Conservation (phyloP, 2,888 invertebrate genomes). For the Plusia festucae region DNA sequence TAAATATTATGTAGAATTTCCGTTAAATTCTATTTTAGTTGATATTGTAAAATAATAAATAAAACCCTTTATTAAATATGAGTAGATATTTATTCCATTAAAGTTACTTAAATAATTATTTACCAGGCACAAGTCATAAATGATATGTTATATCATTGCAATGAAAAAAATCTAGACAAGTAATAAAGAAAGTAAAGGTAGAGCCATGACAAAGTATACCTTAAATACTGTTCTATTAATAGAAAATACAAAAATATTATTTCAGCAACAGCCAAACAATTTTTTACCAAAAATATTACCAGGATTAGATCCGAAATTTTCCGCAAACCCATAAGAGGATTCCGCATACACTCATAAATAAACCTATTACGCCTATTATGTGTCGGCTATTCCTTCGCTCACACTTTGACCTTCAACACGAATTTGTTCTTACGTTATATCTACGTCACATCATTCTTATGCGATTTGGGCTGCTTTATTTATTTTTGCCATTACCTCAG, state of each 20-base stretch:
- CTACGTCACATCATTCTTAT: constrained; percentile 47
- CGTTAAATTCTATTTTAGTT: background rate
- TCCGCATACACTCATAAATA: constrained; percentile 27
- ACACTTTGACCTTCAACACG: constrained; percentile 28
- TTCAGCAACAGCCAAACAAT: background rate
- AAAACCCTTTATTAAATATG: too few species aligned
- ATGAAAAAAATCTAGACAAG: too few species aligned
- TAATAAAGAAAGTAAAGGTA: too few species aligned
- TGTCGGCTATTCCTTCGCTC: constrained; percentile 11
- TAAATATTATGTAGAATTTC: background rate
- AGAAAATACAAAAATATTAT: background rate
- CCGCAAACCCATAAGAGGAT: constrained; percentile 19
- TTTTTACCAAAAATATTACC: background rate
- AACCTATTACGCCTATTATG: constrained; percentile 18
- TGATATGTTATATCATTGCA: too few species aligned
- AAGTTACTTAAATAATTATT: too few species aligned
- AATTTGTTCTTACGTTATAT: constrained; percentile 33
- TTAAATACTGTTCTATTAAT: too few species aligned
- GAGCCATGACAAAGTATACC: too few species aligned
- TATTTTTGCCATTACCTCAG: constrained; percentile 53
- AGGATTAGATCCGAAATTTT: background rate
- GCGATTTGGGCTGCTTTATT: constrained; percentile 51
- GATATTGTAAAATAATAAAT: too few species aligned
- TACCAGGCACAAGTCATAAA: too few species aligned
- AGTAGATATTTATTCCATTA: background rate